These are phyloP conservation scores for Alectura lathami DNA, from an alignment of 2,113 vertebrate species.

Conservation along the genomic window DNA sequence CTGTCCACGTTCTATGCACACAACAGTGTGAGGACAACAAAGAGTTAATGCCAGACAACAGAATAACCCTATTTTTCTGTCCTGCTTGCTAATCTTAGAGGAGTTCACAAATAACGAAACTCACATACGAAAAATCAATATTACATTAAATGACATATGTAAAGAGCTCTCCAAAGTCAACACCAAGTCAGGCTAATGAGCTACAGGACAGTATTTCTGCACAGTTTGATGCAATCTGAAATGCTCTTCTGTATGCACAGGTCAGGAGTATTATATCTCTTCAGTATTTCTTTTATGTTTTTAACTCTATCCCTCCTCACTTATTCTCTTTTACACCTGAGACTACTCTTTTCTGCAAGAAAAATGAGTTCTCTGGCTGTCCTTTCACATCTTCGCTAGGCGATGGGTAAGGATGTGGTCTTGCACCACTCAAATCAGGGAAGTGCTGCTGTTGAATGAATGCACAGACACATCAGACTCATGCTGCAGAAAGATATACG, in stretches of 20 bases:
- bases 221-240: not conserved
- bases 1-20: not conserved
- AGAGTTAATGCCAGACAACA: constrained; percentile 6
- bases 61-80: not conserved
- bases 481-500: not conserved
- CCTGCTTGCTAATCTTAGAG: not conserved
- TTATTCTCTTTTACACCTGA: not conserved
- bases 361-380: not conserved
- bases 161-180: constrained; percentile 17
- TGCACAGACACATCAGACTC: not conserved
- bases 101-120: constrained; percentile 14
- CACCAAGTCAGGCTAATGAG: constrained; percentile 19
- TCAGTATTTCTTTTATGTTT: not conserved
- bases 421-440: not conserved
- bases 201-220: not conserved
- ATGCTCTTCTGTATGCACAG: not conserved
- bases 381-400: not conserved
- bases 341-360: not conserved
- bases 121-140: constrained; percentile 42
- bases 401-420: not conserved
- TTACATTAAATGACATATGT: not conserved
- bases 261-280: not conserved
- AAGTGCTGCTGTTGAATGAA: not conserved
- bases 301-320: not conserved
- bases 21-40: not conserved